A percentile compares a stretch with the other conserved stretches of the same genome.
phyloP scores from a whole-genome alignment of 2,888 invertebrate genomes.

The Gymnocheta viridis region DNA sequence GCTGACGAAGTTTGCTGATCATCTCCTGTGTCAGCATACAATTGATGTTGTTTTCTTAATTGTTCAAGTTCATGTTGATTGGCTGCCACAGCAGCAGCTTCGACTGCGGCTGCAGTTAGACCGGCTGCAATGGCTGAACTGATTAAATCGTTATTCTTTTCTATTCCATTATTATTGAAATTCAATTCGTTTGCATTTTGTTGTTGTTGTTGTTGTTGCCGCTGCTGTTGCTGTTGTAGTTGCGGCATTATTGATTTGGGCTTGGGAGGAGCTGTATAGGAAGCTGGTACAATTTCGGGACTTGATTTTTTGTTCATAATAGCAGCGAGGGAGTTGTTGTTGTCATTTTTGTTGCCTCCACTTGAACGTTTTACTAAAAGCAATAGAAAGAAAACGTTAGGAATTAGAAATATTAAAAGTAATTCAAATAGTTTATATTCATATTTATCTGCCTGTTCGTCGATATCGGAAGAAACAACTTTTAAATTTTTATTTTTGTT shows the following conservation, averaged over 20 bases:
- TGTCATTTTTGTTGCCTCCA: conserved; percentile 44
- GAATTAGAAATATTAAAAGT: neutral
- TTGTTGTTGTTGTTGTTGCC: conserved; percentile 45
- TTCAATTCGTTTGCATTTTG: conserved; percentile 35
- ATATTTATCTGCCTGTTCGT: too few species aligned
- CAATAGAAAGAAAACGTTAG: neutral
- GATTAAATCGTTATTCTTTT: conserved; percentile 74
- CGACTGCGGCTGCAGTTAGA: conserved; percentile 75
- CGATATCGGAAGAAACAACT: too few species aligned
- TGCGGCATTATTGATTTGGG: conserved; percentile 47
- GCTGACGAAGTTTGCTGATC: conserved; percentile 70
- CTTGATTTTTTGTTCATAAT: conserved; percentile 77
- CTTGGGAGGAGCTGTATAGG: conserved; percentile 76
- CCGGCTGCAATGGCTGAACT: conserved; percentile 73
- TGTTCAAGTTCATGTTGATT: conserved; percentile 73
- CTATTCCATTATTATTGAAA: conserved; percentile 55
- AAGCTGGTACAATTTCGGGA: conserved; percentile 78
- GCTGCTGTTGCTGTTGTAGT: conserved; percentile 47
- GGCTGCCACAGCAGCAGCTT: conserved; percentile 76
- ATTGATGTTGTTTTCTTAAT: conserved; percentile 69
- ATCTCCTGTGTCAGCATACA: conserved; percentile 70
- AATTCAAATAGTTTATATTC: too few species aligned
- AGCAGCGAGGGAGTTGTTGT: conserved; percentile 64
- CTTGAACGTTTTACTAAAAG: conserved; percentile 75
- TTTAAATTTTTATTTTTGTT: too few species aligned